Evolutionary conservation across 92 coral and sea anemone genomes (phyloP).

Genomic region (Porites lobata): DNA sequence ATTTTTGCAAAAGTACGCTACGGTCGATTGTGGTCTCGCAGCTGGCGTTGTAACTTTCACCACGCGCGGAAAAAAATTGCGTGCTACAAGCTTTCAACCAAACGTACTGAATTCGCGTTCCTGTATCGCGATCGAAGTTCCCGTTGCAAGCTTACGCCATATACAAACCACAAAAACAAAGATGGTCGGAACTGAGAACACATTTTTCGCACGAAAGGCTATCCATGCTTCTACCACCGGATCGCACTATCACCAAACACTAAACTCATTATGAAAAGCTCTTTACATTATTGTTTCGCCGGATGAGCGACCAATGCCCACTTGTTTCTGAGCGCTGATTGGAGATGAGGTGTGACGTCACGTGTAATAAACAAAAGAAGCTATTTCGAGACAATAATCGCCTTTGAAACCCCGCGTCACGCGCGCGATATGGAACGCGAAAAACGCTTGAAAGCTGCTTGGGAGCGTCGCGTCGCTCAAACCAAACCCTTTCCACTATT

Average conservation of each 20-base stretch:
- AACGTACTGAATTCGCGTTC: constrained; percentile 4
- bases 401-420: constrained; percentile 73
- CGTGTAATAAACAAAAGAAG: constrained; percentile 66
- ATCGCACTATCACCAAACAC: constrained; percentile 22
- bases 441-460: constrained; percentile 40
- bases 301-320: constrained; percentile 92
- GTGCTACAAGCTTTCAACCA: constrained; percentile 28
- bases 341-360: constrained; percentile 84
- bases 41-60: constrained; percentile 60
- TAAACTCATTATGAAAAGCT: constrained; percentile 36
- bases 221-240: constrained; percentile 32
- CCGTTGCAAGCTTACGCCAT: constrained; percentile 27
- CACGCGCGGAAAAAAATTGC: constrained; percentile 67
- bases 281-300: constrained; percentile 77
- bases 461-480: constrained; percentile 82
- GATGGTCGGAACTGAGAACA: background rate
- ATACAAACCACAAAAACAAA: background rate
- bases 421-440: constrained; percentile 75
- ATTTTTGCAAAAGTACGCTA: constrained; percentile 52
- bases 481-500: background rate
- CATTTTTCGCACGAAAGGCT: background rate
- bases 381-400: constrained; percentile 54
- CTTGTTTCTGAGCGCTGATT: constrained; percentile 92
- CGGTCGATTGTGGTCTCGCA: constrained; percentile 44
- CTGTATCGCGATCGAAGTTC: constrained; percentile 40